Percentiles rank a stretch among this genome's conserved stretches.
phyloP scores from a whole-genome alignment of 2,888 invertebrate species.

The Gasteruption jaculator region DNA sequence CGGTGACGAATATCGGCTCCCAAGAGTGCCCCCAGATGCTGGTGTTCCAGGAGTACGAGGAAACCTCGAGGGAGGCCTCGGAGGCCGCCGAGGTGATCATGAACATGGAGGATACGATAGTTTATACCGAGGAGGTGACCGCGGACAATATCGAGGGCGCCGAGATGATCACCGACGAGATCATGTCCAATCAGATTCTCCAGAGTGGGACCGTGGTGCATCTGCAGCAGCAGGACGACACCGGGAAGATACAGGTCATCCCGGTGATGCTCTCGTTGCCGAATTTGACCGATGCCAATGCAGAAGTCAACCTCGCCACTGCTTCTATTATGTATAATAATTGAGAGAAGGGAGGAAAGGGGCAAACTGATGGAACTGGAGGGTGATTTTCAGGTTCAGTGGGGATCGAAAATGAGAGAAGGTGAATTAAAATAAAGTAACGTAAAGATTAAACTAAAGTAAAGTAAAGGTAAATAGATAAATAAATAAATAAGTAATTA shows the following conservation, averaged over 20 bases:
- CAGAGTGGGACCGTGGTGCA: conserved; percentile 44
- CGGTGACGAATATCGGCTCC: background rate
- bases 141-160: conserved; percentile 40
- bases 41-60: conserved; percentile 42
- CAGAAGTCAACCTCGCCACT: conserved; percentile 44
- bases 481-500: no score
- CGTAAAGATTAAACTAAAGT: no score
- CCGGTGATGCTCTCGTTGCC: conserved; percentile 47
- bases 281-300: conserved; percentile 40
- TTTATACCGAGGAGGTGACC: conserved; percentile 49
- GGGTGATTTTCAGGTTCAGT: background rate
- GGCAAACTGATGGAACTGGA: background rate
- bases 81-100: conserved; percentile 44
- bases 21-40: background rate
- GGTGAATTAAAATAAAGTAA: no score
- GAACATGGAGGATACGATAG: conserved; percentile 43
- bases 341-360: conserved; percentile 23
- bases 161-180: conserved; percentile 41
- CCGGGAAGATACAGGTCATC: conserved; percentile 47
- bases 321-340: conserved; percentile 48
- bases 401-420: no score
- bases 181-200: conserved; percentile 40
- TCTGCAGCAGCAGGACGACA: conserved; percentile 41
- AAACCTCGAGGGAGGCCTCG: conserved; percentile 41
- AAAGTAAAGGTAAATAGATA: no score